Evolutionary conservation across 2,797 vertebrate genomes (phyloP).

Genomic region (Notamacropus eugenii): DNA sequence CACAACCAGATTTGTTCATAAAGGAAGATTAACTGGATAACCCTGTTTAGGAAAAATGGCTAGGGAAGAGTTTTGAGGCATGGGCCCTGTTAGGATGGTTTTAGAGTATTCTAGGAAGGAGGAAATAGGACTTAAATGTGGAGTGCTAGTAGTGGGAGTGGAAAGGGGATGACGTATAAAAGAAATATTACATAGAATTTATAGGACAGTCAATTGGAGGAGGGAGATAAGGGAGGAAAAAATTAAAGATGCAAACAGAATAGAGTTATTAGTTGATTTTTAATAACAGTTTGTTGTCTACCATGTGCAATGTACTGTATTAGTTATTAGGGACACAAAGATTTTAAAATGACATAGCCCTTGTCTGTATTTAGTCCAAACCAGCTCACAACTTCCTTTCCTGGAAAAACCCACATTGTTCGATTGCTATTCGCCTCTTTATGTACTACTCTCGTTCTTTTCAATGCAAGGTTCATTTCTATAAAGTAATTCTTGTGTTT

Average conservation of each 20-base stretch:
- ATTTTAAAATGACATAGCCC: neutral
- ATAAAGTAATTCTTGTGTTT: neutral
- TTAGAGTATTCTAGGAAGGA: neutral
- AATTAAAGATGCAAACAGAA: neutral
- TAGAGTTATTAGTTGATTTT: neutral
- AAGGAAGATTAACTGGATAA: neutral
- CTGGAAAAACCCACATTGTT: neutral
- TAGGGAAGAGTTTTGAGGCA: neutral
- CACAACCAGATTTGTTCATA: neutral
- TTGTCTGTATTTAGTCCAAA: neutral
- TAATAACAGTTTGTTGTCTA: neutral
- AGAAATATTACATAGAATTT: neutral
- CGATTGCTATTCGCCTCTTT: neutral
- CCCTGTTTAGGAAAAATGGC: neutral
- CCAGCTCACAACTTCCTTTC: neutral
- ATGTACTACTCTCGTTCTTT: neutral
- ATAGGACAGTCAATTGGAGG: neutral
- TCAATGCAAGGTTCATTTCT: neutral
- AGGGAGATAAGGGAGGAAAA: neutral
- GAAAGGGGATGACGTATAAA: neutral
- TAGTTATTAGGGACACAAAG: neutral
- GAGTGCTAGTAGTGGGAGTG: neutral
- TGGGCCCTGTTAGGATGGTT: neutral
- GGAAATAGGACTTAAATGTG: neutral
- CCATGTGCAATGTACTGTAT: neutral